Conservation (phyloP, 2,113 vertebrate genomes). For the Microtus oregoni region DNA sequence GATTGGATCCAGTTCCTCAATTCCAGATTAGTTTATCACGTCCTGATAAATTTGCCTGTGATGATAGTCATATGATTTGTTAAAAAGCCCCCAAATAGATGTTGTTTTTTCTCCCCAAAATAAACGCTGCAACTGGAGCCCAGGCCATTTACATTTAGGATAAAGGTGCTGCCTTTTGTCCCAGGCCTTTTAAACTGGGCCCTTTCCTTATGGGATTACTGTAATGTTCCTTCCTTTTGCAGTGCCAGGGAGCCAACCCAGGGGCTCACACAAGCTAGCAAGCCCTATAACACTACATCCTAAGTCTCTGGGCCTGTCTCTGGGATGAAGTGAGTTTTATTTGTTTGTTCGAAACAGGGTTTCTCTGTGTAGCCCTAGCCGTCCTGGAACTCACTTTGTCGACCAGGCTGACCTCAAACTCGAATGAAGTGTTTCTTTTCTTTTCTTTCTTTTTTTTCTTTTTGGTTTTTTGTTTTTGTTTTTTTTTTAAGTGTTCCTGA, state of each 20-base stretch:
- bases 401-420: too few relatives aligned
- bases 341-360: too few relatives aligned
- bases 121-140: background rate
- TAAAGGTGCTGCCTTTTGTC: background rate
- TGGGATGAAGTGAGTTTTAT: too few relatives aligned
- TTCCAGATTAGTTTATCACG: background rate
- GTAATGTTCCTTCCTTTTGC: background rate
- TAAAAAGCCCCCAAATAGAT: slow-evolving; percentile 21
- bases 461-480: too few relatives aligned
- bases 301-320: background rate
- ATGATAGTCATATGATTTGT: background rate
- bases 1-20: background rate
- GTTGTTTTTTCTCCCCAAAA: background rate
- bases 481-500: background rate
- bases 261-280: background rate
- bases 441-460: too few relatives aligned
- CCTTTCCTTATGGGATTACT: background rate
- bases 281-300: background rate
- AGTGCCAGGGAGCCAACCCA: background rate
- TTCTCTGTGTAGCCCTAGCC: too few relatives aligned
- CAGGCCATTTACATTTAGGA: too few relatives aligned
- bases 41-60: background rate
- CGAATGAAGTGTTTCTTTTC: too few relatives aligned
- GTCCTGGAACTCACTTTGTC: too few relatives aligned
- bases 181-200: background rate